Percentiles rank a stretch among this genome's conserved stretches.
These are phyloP conservation scores for Phocoena sinus DNA, from an alignment of 2,113 vertebrate genomes.

Conservation along the genomic window DNA sequence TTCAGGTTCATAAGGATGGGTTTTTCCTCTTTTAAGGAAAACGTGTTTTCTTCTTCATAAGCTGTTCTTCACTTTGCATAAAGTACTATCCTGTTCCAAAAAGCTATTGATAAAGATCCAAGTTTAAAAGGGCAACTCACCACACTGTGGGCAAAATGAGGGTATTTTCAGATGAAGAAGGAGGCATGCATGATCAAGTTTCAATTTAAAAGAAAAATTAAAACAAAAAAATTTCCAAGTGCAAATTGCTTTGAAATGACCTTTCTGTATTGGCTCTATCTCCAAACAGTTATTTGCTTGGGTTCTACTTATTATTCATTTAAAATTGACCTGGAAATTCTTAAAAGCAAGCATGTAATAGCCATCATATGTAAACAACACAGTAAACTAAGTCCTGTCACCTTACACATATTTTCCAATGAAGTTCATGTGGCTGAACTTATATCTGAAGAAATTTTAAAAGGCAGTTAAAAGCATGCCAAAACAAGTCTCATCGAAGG, in stretches of 20 bases:
- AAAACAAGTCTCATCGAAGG: background rate
- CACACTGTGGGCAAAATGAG: background rate
- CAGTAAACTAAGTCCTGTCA: background rate
- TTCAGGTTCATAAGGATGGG: background rate
- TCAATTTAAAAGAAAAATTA: slow-evolving; percentile 59
- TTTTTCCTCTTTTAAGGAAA: background rate
- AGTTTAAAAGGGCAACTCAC: slow-evolving; percentile 29
- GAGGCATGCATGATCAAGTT: slow-evolving; percentile 53
- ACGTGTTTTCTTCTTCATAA: background rate
- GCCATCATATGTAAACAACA: slow-evolving; percentile 32
- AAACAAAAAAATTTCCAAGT: slow-evolving; percentile 15
- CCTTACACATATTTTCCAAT: background rate
- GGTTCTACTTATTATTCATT: background rate
- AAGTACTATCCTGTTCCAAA: background rate
- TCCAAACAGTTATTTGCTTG: slow-evolving; percentile 44
- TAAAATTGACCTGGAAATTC: slow-evolving; percentile 37
- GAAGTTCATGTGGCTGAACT: background rate
- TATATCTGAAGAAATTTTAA: slow-evolving; percentile 10
- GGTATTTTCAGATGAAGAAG: slow-evolving; percentile 40
- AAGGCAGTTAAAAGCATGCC: background rate
- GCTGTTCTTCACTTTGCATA: background rate
- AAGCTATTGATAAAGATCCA: slow-evolving; percentile 22
- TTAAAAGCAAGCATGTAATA: slow-evolving; percentile 14
- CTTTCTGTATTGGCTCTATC: slow-evolving; percentile 6
- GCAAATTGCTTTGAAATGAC: slow-evolving; percentile 47